Evolutionary conservation across 2,113 vertebrate species (phyloP), one percentile per base, ranked within the genome.

Genomic region (Propithecus coquereli): DNA sequence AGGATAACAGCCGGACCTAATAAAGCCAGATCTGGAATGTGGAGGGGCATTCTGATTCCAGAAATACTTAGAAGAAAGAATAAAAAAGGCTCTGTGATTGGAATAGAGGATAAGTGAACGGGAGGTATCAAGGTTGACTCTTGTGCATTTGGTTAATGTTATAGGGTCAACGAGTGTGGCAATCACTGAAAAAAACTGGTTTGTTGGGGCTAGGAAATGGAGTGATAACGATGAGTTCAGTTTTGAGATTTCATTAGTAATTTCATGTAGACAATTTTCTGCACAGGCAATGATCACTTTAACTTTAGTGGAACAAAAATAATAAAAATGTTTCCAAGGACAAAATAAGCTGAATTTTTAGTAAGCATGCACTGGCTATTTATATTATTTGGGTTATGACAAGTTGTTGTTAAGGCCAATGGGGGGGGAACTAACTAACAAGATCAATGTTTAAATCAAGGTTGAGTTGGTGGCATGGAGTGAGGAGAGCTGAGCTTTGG

Each of bases 311-410:
- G 50, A 74, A 74, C 11, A 73, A 13, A 4, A 13, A 66, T 54
- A 54, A 54, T 54, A 54, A 54, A 54, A 54, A 54, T 18, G 10
- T 71, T 87, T 65, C 40, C 71, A 79, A 63, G 23, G 45, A 90
- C 61, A 93, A 82, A 83, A 95, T 68, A 80, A 90, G 50, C 11
- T 94, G 63, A 59, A 34, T 61, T 87, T 85, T 84, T 81, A 61
- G 25, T 3, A 37, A 87, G 25, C 13, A 77, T 65, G 23, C 30
- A 61, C 2, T 91, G 34, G 0, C 30, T 17, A 52, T 10, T 80
- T 90, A n/a, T 89, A 71, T 25, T 32, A 57, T 59, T 83, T 93
- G 76, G 27, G 27, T 47, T 93, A 63, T 95, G 65, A 54, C 83
- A 30, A 57, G 8, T 61, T 91, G 22, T 85, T 90, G 14, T 40